Percentiles rank a stretch among this genome's conserved stretches.
Evolutionary conservation across 2,888 invertebrate genomes (phyloP).

Genomic region (Unio pictorum): DNA sequence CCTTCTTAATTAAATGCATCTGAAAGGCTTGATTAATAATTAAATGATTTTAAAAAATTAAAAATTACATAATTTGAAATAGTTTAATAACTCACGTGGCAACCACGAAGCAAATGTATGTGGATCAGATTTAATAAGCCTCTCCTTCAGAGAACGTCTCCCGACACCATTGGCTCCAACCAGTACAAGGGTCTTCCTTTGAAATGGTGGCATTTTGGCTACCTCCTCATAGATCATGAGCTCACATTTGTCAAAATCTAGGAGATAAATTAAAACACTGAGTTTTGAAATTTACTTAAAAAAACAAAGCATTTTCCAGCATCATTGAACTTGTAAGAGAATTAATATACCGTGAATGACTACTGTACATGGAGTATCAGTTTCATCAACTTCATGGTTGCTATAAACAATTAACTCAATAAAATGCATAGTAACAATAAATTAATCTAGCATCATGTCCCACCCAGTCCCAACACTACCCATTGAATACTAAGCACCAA

Average conservation of each 20-base stretch:
- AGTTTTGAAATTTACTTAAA: background rate
- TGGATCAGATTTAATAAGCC: conserved; percentile 66
- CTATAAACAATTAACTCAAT: too few species aligned
- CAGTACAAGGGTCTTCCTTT: conserved; percentile 82
- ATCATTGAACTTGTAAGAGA: background rate
- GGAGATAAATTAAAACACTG: conserved; percentile 12
- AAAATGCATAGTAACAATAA: too few species aligned
- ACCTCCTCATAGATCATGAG: conserved; percentile 95
- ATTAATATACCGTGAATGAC: background rate
- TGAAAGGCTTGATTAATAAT: background rate
- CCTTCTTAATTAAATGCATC: too few species aligned
- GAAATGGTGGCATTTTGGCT: conserved; percentile 96
- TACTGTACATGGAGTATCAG: background rate
- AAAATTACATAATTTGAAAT: too few species aligned
- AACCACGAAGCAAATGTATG: conserved; percentile 66
- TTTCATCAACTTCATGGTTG: background rate
- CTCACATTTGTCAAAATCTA: conserved; percentile 93
- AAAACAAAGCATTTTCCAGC: background rate
- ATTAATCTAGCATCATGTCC: too few species aligned
- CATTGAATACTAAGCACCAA: too few species aligned
- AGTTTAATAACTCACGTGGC: conserved; percentile 63
- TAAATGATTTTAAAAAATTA: too few species aligned
- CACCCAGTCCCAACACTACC: too few species aligned
- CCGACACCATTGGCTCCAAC: conserved; percentile 70
- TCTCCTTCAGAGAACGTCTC: conserved; percentile 66